Evolutionary conservation across 2,797 vertebrate species (phyloP), one percentile per base, ranked within the genome.

Genomic region (Denticeps clupeoides): DNA sequence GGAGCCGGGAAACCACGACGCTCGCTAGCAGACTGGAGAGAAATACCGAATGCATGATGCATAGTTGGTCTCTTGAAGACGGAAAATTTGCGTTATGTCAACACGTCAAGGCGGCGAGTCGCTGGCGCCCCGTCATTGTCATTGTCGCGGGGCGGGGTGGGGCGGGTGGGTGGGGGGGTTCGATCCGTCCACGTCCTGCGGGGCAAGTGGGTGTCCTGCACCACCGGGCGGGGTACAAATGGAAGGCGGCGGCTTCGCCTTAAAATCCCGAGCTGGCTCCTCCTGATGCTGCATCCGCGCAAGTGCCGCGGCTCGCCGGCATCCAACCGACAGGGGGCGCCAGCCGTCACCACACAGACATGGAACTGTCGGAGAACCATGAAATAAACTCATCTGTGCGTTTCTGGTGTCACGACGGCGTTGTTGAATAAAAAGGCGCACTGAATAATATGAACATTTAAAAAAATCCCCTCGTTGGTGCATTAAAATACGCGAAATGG

Each of bases 1-100:
- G 74, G 61, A 82, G 75, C 69, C 79, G 66, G 49, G 67, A 72
- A 68, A 78, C 74, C 49, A 77, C 73, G 71, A 79, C 65, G 80
- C 79, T 73, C 69, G 76, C 74, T 73, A 85, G 72, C 75, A 84
- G 79, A 79, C 78, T 81, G 75, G 73, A 70, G 72, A 82, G 69
- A 78, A 78, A 78, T 74, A 77, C 81, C 75, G 82, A 72, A 84
- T 70, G 68, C 85, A 87, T 87, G 80, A 87, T 85, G 82, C 85
- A 87, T 85, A 85, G 83, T 80, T 83, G 77, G 79, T 67, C 47
- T 65, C 58, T 74, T 61, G 69, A 76, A 78, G 62, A 80, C n/a
- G n/a, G n/a, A n/a, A n/a, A n/a, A n/a, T n/a, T n/a, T n/a, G 74
- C 45, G 41, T 35, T 70, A 62, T 71, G 74, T 81, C 68, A 78